phyloP scores from a whole-genome alignment of 2,113 vertebrate genomes.

The Caretta caretta region DNA sequence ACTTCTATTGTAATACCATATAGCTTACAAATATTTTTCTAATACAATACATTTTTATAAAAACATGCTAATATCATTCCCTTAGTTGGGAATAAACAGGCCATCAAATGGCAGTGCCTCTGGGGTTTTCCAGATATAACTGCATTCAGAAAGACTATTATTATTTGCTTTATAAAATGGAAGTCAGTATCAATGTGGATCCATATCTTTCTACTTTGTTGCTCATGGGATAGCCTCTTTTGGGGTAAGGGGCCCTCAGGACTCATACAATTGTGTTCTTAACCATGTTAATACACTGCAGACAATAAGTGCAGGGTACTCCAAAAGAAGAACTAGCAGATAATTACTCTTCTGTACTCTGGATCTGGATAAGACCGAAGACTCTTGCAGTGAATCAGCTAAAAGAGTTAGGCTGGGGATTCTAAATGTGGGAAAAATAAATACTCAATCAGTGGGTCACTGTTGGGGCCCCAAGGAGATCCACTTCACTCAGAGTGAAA shows the following conservation, averaged over 20 bases:
- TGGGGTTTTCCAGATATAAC: neutral
- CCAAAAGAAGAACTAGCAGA: neutral
- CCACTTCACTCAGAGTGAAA: constrained; percentile 45
- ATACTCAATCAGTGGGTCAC: neutral
- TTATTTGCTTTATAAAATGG: neutral
- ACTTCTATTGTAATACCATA: neutral
- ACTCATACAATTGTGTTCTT: neutral
- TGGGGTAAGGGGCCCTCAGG: neutral
- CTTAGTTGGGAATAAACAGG: neutral
- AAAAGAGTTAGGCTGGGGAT: neutral
- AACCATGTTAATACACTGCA: too few species aligned
- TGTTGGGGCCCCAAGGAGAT: neutral
- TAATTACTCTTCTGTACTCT: neutral
- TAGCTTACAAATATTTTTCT: neutral
- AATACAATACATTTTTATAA: neutral
- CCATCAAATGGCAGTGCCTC: neutral
- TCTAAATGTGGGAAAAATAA: constrained; percentile 2
- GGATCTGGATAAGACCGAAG: neutral
- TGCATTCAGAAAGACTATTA: neutral
- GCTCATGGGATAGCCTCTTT: neutral
- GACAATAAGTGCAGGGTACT: neutral
- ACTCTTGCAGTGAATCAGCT: neutral
- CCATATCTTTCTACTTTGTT: neutral
- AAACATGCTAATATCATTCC: neutral
- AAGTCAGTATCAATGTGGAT: neutral